phyloP scores from a whole-genome alignment of 2,888 invertebrate genomes.

The Nebria brevicollis region DNA sequence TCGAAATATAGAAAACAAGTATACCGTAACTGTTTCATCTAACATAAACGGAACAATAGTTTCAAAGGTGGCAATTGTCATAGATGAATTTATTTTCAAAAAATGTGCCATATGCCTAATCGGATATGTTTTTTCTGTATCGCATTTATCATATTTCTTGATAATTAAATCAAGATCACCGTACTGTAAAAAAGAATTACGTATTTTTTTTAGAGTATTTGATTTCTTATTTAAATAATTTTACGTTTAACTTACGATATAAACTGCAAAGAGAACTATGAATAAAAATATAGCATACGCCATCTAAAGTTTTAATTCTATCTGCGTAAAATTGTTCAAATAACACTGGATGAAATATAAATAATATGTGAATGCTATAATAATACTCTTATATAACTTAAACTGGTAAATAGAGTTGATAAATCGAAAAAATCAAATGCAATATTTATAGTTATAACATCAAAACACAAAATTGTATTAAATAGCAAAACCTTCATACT shows the following conservation, averaged over 20 bases:
- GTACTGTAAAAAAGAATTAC: conserved; percentile 15
- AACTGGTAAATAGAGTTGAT: too few relatives aligned
- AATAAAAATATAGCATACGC: neutral
- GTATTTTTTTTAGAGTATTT: neutral
- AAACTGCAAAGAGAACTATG: neutral
- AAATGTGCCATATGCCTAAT: conserved; percentile 26
- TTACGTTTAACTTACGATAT: neutral
- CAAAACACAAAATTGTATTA: neutral
- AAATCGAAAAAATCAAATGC: neutral
- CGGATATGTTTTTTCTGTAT: conserved; percentile 15
- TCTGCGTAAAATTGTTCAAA: neutral
- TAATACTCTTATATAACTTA: too few relatives aligned
- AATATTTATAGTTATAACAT: neutral
- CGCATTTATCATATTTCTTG: conserved; percentile 31
- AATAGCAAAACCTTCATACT: neutral
- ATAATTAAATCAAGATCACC: conserved; percentile 22
- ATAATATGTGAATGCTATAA: neutral
- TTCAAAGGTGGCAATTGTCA: conserved; percentile 19
- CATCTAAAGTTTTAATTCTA: neutral
- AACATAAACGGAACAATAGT: conserved; percentile 17
- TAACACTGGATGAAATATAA: neutral
- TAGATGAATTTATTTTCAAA: conserved; percentile 20
- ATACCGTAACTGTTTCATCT: conserved; percentile 30
- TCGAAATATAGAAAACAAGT: neutral
- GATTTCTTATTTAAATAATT: neutral